Evolutionary conservation across 2,797 vertebrate species (phyloP).

Genomic region (Octomys mimax): DNA sequence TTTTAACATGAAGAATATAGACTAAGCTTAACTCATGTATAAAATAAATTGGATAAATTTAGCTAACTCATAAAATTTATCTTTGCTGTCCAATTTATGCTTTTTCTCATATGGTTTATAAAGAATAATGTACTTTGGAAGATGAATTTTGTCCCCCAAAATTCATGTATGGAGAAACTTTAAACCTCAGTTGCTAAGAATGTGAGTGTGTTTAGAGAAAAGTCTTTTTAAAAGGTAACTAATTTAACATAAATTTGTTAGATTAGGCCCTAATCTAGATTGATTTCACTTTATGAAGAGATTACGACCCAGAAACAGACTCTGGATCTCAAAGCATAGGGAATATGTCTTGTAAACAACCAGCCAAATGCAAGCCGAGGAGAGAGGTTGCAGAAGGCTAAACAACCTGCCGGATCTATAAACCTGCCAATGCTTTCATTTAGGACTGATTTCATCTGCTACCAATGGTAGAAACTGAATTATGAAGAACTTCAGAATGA

Average conservation of each 20-base stretch:
- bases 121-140: background rate
- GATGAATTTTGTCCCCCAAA: background rate
- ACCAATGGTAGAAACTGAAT: background rate
- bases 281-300: background rate
- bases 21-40: slow-evolving; percentile 24
- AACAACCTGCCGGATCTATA: background rate
- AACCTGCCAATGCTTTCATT: background rate
- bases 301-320: background rate
- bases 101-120: background rate
- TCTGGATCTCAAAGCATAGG: accelerated
- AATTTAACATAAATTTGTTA: slow-evolving; percentile 37
- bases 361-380: accelerated
- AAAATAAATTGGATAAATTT: slow-evolving; percentile 50
- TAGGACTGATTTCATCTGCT: background rate
- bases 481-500: background rate
- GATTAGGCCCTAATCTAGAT: background rate
- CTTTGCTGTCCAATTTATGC: background rate
- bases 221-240: background rate
- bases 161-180: background rate
- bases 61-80: background rate
- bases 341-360: background rate
- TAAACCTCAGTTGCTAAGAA: background rate
- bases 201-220: background rate
- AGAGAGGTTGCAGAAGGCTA: accelerated
- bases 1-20: slow-evolving; percentile 54